Percentiles rank a stretch among this genome's conserved stretches.
These are phyloP conservation scores for Fissipunctia ypsillon DNA, from an alignment of 2,888 invertebrate species.

Conservation along the genomic window DNA sequence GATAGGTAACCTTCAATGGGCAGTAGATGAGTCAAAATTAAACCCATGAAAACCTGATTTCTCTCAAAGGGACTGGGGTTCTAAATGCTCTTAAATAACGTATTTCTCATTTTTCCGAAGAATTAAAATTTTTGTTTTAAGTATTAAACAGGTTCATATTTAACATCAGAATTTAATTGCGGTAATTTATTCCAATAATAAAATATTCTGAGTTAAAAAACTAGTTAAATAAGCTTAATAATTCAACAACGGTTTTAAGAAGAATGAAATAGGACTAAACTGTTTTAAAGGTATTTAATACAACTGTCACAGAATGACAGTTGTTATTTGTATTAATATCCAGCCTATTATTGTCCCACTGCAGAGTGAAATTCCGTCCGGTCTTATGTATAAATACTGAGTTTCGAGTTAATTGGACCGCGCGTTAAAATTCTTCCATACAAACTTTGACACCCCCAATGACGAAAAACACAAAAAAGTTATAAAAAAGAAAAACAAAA, in stretches of 20 bases:
- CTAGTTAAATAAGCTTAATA: neutral
- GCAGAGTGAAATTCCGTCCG: too few species aligned
- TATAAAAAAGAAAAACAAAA: too few species aligned
- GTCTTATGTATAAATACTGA: too few species aligned
- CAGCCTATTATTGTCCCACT: too few species aligned
- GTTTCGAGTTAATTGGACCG: too few species aligned
- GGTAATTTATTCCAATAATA: neutral
- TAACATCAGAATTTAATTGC: neutral
- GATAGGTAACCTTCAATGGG: neutral
- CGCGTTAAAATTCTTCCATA: too few species aligned
- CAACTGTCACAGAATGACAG: too few species aligned
- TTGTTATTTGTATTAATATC: too few species aligned
- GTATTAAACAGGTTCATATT: too few species aligned
- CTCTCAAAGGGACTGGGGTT: neutral
- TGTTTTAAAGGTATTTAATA: too few species aligned
- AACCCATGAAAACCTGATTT: neutral
- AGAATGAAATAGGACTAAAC: neutral
- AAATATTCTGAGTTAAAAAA: neutral
- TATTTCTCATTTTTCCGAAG: neutral
- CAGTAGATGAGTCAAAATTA: neutral
- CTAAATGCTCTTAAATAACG: neutral
- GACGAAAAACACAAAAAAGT: too few species aligned
- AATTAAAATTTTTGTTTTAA: neutral
- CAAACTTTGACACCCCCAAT: too few species aligned
- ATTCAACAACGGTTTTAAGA: neutral